A percentile compares a stretch with the other conserved stretches of the same genome.
phyloP scores from a whole-genome alignment of 2,797 vertebrate species.

The Pteronotus mesoamericanus region DNA sequence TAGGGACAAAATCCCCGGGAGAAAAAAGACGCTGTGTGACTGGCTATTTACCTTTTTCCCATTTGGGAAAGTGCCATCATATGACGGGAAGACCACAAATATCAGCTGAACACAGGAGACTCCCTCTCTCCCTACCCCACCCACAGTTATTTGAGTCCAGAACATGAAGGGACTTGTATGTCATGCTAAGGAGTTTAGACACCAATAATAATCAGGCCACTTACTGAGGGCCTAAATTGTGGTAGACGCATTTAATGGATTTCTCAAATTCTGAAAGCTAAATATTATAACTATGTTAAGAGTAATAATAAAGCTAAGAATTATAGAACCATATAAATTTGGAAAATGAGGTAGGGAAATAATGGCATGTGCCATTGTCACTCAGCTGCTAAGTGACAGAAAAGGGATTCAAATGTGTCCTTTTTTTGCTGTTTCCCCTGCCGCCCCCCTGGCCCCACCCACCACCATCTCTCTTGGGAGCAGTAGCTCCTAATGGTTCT shows the following conservation, averaged over 20 bases:
- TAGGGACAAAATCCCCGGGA: background rate
- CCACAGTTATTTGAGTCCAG: background rate
- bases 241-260: background rate
- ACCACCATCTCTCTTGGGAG: background rate
- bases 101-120: background rate
- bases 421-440: background rate
- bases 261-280: background rate
- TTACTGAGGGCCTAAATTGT: background rate
- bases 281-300: background rate
- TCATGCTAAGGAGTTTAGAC: background rate
- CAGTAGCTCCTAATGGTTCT: background rate
- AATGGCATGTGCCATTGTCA: background rate
- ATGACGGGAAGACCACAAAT: background rate
- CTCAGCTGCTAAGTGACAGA: background rate
- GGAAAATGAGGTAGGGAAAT: background rate
- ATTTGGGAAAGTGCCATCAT: background rate
- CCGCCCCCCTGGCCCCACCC: too few species aligned
- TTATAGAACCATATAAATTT: background rate
- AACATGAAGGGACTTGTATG: background rate
- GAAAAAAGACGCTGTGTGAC: background rate
- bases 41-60: background rate
- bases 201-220: background rate
- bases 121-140: too few species aligned
- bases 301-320: background rate
- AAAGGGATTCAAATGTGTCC: background rate